These are phyloP conservation scores for Macrochelys suwanniensis DNA, from an alignment of 2,797 vertebrate species.

Conservation along the genomic window DNA sequence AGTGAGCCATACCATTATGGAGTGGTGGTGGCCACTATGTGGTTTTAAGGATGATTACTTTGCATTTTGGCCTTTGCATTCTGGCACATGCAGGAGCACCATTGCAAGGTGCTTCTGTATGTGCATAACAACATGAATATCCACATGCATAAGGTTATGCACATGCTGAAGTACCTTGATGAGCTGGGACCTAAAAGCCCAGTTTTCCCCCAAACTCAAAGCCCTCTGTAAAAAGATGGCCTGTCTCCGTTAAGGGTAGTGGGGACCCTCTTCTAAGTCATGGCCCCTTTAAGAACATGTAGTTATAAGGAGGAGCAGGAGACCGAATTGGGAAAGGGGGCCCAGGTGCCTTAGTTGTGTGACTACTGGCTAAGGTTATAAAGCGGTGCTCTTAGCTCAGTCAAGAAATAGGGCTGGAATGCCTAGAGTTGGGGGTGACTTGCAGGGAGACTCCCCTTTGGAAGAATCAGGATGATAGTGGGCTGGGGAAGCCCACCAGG, in stretches of 20 bases:
- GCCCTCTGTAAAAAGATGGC: neutral
- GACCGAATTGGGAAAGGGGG: no score
- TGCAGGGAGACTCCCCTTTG: neutral
- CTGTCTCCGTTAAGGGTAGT: neutral
- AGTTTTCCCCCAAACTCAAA: neutral
- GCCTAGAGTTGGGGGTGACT: neutral
- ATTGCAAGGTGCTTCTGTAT: neutral
- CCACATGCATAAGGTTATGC: neutral
- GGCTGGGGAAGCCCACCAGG: neutral
- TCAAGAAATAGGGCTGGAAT: constrained; percentile 3
- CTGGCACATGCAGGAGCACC: no score
- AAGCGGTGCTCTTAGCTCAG: neutral
- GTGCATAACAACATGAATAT: neutral
- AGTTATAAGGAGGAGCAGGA: neutral
- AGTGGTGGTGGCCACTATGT: neutral
- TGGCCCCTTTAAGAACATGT: neutral
- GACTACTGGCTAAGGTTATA: constrained; percentile 18
- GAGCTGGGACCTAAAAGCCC: neutral
- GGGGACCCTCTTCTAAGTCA: neutral
- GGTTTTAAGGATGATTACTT: constrained; percentile 38
- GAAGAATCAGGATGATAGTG: neutral
- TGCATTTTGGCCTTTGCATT: neutral
- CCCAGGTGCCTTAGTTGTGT: neutral
- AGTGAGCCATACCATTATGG: neutral
- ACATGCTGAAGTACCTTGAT: neutral